phyloP scores from a whole-genome alignment of 2,113 vertebrate species.

The Peromyscus maniculatus region DNA sequence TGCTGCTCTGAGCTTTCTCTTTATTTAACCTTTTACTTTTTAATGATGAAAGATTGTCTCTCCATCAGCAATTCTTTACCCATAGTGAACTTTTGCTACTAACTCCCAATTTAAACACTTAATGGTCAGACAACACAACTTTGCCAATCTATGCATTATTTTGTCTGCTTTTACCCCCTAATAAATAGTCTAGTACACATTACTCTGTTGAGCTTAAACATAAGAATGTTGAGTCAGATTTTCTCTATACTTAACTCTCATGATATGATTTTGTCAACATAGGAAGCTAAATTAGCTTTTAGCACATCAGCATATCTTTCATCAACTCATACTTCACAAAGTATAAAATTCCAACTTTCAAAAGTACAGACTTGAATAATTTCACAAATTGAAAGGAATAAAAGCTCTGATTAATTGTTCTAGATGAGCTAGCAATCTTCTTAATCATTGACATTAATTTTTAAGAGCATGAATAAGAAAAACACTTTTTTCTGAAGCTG shows the following conservation, averaged over 20 bases:
- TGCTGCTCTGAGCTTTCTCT: slow-evolving; percentile 67
- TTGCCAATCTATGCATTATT: neutral
- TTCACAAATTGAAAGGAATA: neutral
- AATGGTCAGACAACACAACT: neutral
- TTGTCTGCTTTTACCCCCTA: neutral
- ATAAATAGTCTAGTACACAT: slow-evolving; percentile 5
- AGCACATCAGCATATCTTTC: slow-evolving; percentile 17
- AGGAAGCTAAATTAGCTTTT: slow-evolving; percentile 22
- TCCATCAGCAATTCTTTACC: slow-evolving; percentile 58
- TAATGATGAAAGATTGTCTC: slow-evolving; percentile 59
- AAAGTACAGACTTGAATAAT: slow-evolving; percentile 18
- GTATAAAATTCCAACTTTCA: slow-evolving; percentile 31
- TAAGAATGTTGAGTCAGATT: neutral
- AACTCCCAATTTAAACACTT: slow-evolving; percentile 23
- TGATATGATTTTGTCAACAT: neutral
- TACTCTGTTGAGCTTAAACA: slow-evolving; percentile 1
- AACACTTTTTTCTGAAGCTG: neutral
- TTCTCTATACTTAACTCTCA: neutral
- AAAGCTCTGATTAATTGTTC: neutral
- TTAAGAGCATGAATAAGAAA: neutral
- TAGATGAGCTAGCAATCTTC: neutral
- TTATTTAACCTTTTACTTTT: slow-evolving; percentile 73
- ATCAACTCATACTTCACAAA: neutral
- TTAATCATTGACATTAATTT: slow-evolving; percentile 41
- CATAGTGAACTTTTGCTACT: slow-evolving; percentile 35